Evolutionary conservation across 2,888 invertebrate genomes (phyloP), one percentile per base, ranked within the genome.

Genomic region (Drosophila mimetica): DNA sequence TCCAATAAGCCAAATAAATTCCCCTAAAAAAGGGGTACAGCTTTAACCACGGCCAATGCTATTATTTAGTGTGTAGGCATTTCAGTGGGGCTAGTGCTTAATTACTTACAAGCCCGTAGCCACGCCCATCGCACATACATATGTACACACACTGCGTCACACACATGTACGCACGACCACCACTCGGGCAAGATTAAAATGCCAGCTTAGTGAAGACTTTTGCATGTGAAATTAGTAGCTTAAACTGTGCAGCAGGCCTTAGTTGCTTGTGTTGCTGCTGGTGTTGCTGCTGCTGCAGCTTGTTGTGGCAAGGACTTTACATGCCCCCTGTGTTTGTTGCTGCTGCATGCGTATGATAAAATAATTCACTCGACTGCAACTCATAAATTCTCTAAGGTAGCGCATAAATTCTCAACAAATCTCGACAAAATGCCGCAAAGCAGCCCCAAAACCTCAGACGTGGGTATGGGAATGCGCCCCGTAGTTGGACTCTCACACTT

Each of bases 361-460:
- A 89, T 87, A 87, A 87, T 86, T 87, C 86, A 87, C 86, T 89
- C 88, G 81, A 81, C 84, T 86, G 88, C 84, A 82, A 86, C 79
- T 87, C 86, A 87, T 87, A 87, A 87, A 87, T 87, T 87, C 88
- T 79, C 76, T 72, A 81, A 89, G 86, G 86, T 79, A 77, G 86
- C 76, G 89, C 84, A 89, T 87, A 87, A 87, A 87, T 87, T 86
- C 77, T 76, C 88, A 58, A 79, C 84, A 84, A 84, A 84, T 84
- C 84, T 84, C 83, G 64, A 86, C 86, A 77, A 87, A 84, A 87
- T 87, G 86, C 84, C 86, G 84, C 84, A 84, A 85, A 74, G 83
- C 79, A 86, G 76, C 81, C 81, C 58, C 79, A 50, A 79, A 79
- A 75, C 86, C 86, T 83, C 77, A 79, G 77, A 54, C 64, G 47